These are phyloP conservation scores for Microcebus murinus DNA, from an alignment of 2,113 vertebrate species.

Conservation along the genomic window DNA sequence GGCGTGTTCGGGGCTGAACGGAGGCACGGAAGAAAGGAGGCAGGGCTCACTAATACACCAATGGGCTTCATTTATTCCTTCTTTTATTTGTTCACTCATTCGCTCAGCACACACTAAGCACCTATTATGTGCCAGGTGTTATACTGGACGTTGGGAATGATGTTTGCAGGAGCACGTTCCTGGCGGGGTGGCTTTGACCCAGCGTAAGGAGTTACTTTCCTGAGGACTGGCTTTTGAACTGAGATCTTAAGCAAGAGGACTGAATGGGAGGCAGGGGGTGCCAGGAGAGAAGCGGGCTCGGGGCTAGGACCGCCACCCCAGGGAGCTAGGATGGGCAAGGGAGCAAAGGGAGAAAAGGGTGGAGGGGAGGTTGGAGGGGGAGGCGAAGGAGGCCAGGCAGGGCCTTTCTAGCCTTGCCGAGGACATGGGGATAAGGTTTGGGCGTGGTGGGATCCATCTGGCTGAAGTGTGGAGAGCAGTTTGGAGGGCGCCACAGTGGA, in stretches of 20 bases:
- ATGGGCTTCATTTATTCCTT: not conserved
- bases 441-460: no score
- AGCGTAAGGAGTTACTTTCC: not conserved
- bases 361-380: no score
- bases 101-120: not conserved
- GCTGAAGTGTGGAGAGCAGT: not conserved
- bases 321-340: not conserved
- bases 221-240: not conserved
- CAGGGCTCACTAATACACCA: rapidly evolving
- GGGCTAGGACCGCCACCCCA: not conserved
- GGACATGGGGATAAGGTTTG: not conserved
- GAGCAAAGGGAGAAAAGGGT: no score
- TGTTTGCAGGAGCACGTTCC: rapidly evolving
- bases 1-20: not conserved
- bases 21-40: not conserved
- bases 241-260: not conserved
- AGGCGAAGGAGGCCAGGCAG: no score
- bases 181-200: not conserved
- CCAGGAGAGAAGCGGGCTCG: not conserved
- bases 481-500: rapidly evolving
- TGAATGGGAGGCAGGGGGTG: not conserved
- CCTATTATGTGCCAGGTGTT: not conserved
- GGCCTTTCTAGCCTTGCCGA: no score
- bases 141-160: not conserved
- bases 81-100: not conserved